Conservation (phyloP, 2,797 vertebrate genomes). For the Thunnus albacares region DNA sequence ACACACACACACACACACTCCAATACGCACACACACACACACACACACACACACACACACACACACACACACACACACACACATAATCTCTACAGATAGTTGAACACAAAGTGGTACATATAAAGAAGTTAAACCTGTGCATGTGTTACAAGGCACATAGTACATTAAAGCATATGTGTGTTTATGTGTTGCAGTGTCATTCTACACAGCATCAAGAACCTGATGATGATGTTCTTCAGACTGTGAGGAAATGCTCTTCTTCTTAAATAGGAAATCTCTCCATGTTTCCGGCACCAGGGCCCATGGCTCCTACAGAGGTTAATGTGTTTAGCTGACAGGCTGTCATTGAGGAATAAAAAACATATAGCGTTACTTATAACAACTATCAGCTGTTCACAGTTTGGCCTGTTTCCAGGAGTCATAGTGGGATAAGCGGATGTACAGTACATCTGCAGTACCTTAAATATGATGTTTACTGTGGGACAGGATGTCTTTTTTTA, state of each 20-base stretch:
- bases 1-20: conserved; percentile 1
- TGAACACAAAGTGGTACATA: conserved; percentile 10
- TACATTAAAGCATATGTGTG: not conserved
- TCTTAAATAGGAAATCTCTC: conserved; percentile 21
- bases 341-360: conserved; percentile 19
- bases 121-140: not conserved
- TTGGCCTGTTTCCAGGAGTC: conserved; percentile 1
- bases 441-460: not conserved
- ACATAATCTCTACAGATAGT: not conserved
- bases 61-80: not conserved
- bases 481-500: conserved; percentile 36
- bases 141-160: conserved; percentile 4
- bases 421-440: not conserved
- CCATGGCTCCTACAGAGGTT: not conserved
- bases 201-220: not conserved
- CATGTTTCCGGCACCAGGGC: not conserved
- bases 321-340: conserved; percentile 20
- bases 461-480: conserved; percentile 17
- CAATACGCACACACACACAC: too few species aligned
- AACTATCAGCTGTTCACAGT: conserved; percentile 7
- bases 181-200: not conserved
- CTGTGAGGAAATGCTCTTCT: conserved; percentile 11
- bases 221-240: conserved; percentile 14
- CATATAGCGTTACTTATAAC: not conserved
- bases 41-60: too few species aligned